These are phyloP conservation scores for Chloebia gouldiae DNA, from an alignment of 2,113 vertebrate genomes.

Conservation along the genomic window DNA sequence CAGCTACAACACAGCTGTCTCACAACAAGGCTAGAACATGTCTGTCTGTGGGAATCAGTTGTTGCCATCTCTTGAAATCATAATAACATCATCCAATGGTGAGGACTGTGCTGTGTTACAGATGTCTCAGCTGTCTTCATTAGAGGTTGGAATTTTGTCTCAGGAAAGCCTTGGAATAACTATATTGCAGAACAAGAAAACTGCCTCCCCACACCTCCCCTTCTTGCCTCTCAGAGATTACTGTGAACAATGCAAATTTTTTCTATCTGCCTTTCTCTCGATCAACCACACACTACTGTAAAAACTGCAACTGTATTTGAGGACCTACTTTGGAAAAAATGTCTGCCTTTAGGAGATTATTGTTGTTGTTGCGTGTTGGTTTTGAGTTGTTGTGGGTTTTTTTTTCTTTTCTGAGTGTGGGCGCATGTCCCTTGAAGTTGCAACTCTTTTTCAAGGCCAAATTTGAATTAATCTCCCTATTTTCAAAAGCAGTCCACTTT, in stretches of 20 bases:
- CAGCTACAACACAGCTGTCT: not conserved
- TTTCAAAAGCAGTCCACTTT: not conserved
- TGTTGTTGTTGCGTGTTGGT: not conserved
- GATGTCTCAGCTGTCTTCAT: slow-evolving; percentile 18
- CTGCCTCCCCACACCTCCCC: accelerated
- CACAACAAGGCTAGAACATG: not conserved
- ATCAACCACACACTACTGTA: not conserved
- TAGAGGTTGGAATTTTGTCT: not conserved
- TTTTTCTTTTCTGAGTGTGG: not conserved
- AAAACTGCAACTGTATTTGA: not conserved
- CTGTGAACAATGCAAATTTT: not conserved
- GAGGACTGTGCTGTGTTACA: not conserved
- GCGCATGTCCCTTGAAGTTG: not conserved
- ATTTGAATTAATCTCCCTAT: not conserved
- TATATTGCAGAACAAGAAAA: not conserved
- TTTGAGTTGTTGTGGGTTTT: not conserved
- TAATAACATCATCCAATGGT: not conserved
- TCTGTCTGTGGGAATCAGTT: not conserved
- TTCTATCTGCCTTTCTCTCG: not conserved
- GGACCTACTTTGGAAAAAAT: not conserved
- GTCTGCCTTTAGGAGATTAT: not conserved
- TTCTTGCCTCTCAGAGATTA: not conserved
- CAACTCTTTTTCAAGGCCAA: not conserved
- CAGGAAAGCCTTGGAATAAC: not conserved
- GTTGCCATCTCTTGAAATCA: not conserved